Evolutionary conservation across 2,888 invertebrate species (phyloP).

Genomic region (Ornithoptera alexandrae): DNA sequence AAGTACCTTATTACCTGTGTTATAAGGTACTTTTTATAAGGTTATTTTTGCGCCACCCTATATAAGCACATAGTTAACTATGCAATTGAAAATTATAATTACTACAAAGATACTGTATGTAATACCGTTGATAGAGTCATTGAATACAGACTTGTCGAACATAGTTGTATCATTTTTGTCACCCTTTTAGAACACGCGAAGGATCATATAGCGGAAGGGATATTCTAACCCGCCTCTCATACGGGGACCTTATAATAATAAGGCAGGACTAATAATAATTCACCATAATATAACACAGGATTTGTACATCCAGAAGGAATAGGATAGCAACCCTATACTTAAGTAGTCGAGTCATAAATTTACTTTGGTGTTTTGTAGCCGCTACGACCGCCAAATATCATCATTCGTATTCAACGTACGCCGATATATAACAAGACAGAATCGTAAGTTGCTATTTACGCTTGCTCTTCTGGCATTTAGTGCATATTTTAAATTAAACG

Average conservation of each 20-base stretch:
- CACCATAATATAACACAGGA: not conserved
- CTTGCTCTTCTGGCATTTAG: conserved; percentile 43
- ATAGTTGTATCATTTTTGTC: too few species aligned
- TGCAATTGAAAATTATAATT: not conserved
- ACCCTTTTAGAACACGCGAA: too few species aligned
- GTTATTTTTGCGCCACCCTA: too few species aligned
- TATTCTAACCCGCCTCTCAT: too few species aligned
- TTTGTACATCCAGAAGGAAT: not conserved
- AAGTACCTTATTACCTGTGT: too few species aligned
- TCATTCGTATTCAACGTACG: conserved; percentile 61
- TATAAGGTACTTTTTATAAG: too few species aligned
- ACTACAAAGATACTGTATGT: not conserved
- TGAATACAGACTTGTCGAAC: too few species aligned
- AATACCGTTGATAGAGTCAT: not conserved
- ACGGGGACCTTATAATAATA: too few species aligned
- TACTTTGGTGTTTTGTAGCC: conserved; percentile 51
- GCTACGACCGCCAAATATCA: conserved; percentile 66
- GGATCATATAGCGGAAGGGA: too few species aligned
- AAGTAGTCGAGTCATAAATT: conserved; percentile 49
- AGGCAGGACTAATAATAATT: not conserved
- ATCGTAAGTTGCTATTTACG: conserved; percentile 47
- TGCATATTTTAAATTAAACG: conserved; percentile 29
- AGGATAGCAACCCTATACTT: conserved; percentile 19
- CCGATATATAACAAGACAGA: conserved; percentile 42
- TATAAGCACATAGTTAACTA: too few species aligned